Conservation (phyloP, 2,888 invertebrate species). For the Sesia apiformis region DNA sequence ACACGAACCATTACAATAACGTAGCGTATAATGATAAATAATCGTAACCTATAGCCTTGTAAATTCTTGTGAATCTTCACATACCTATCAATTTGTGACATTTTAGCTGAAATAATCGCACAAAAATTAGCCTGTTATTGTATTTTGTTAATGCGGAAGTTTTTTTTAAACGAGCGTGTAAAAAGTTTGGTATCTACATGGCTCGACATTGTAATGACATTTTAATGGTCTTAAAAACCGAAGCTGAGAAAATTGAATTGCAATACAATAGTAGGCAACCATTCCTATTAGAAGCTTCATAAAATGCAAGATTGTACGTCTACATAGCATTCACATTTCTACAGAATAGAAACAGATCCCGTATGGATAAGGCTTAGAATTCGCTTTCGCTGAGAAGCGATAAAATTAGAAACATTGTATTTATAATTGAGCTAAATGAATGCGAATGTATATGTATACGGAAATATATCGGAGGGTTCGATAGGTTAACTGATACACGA, state of each 20-base stretch:
- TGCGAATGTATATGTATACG: no score
- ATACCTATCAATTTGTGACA: not conserved
- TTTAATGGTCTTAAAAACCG: slow-evolving; percentile 33
- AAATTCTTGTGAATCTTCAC: no score
- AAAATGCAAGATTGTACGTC: no score
- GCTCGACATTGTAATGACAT: slow-evolving; percentile 28
- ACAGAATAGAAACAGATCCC: no score
- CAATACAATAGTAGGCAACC: not conserved
- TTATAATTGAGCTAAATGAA: no score
- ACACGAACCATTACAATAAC: no score
- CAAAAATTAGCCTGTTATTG: not conserved
- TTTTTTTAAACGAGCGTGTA: slow-evolving; percentile 25
- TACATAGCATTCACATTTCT: no score
- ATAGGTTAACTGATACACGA: slow-evolving; percentile 36
- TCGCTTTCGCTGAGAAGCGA: no score
- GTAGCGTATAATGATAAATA: no score
- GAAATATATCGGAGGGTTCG: slow-evolving; percentile 19
- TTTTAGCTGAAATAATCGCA: not conserved
- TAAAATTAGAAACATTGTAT: no score
- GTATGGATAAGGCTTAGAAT: no score
- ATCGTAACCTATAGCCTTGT: no score
- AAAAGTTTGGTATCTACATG: slow-evolving; percentile 16
- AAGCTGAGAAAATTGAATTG: slow-evolving; percentile 19
- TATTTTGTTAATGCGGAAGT: slow-evolving; percentile 9
- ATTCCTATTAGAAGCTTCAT: not conserved